phyloP scores from a whole-genome alignment of 1,140 invertebrate genomes.

The Anadara kagoshimensis region DNA sequence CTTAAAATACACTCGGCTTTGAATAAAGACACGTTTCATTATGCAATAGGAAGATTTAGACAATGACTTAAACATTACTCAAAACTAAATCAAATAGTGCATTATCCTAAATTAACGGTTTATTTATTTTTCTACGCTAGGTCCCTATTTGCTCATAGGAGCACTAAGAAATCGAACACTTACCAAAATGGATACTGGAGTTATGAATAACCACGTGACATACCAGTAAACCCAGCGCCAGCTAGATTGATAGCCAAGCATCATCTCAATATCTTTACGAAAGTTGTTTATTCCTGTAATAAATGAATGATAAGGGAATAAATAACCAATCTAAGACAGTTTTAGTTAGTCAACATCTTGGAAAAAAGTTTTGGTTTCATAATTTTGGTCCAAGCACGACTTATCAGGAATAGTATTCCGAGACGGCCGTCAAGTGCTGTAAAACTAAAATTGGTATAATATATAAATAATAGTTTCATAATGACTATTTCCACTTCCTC shows the following conservation, averaged over 20 bases:
- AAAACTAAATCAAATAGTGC: too few relatives aligned
- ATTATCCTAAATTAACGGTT: too few relatives aligned
- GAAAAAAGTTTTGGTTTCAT: too few relatives aligned
- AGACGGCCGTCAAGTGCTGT: too few relatives aligned
- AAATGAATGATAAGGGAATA: not conserved
- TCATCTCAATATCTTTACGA: constrained; percentile 79
- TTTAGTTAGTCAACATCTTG: too few relatives aligned
- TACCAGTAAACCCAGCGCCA: constrained; percentile 73
- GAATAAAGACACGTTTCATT: not conserved
- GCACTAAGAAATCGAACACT: constrained; percentile 30
- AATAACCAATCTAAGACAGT: not conserved
- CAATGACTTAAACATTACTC: too few relatives aligned
- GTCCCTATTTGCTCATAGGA: not conserved
- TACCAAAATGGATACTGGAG: constrained; percentile 51
- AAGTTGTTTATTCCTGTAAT: constrained; percentile 69
- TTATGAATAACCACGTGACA: constrained; percentile 53
- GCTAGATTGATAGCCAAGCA: constrained; percentile 79
- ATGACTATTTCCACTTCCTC: too few relatives aligned
- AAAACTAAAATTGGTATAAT: too few relatives aligned
- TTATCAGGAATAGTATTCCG: too few relatives aligned
- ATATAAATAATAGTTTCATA: too few relatives aligned
- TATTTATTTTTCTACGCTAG: not conserved
- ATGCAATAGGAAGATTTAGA: not conserved
- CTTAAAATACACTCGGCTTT: too few relatives aligned
- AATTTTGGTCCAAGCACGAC: too few relatives aligned